phyloP scores from a whole-genome alignment of 2,113 vertebrate genomes.

The Crypturellus undulatus region DNA sequence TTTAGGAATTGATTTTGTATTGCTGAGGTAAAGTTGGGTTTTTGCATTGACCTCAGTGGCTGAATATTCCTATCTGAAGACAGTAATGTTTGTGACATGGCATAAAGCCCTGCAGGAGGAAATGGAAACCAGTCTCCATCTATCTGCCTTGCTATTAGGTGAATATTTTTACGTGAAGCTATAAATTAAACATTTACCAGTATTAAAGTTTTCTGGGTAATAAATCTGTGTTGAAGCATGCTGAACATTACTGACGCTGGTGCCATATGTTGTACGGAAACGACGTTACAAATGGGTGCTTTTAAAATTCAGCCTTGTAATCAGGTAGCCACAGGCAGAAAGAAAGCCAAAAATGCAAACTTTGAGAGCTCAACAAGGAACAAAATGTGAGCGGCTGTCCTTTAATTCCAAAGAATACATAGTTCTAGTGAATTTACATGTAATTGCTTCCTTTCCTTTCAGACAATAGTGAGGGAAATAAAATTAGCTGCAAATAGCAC shows the following conservation, averaged over 20 bases:
- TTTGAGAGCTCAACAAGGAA: neutral
- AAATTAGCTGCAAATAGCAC: constrained; percentile 14
- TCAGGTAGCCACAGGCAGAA: neutral
- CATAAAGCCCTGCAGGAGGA: neutral
- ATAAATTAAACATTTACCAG: constrained; percentile 39
- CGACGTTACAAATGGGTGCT: neutral
- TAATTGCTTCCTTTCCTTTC: constrained; percentile 6
- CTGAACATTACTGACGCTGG: neutral
- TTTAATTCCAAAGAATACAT: neutral
- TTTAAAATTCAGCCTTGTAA: neutral
- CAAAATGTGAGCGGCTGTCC: neutral
- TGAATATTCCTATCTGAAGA: neutral
- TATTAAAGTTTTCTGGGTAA: constrained; percentile 13
- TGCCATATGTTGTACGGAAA: neutral
- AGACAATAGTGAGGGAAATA: neutral
- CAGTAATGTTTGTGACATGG: neutral
- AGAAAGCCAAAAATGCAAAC: neutral
- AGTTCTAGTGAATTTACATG: neutral
- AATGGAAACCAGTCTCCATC: constrained; percentile 3
- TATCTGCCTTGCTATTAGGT: neutral
- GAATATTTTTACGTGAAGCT: constrained; percentile 25
- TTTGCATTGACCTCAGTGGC: constrained; percentile 22
- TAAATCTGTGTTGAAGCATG: neutral
- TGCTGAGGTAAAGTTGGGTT: neutral
- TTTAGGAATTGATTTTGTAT: constrained; percentile 22